Conservation (phyloP, 2,888 invertebrate genomes). For the Unio pictorum region DNA sequence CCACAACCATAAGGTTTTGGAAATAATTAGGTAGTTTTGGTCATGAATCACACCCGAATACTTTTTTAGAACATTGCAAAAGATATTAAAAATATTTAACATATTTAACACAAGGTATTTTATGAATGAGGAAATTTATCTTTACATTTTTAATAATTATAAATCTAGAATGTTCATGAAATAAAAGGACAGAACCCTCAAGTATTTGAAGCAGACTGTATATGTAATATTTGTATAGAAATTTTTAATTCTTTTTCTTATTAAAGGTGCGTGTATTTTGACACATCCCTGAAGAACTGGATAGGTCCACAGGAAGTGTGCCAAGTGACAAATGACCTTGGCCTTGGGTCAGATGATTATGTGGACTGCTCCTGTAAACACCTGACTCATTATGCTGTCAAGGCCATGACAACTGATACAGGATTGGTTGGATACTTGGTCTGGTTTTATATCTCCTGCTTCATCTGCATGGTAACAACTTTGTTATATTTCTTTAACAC, state of each 20-base stretch:
- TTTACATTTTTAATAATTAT: too few relatives aligned
- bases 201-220: neutral
- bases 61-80: too few relatives aligned
- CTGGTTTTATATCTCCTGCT: slow-evolving; percentile 66
- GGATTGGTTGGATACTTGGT: slow-evolving; percentile 61
- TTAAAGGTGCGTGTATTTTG: slow-evolving; percentile 66
- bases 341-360: slow-evolving; percentile 57
- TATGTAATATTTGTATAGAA: neutral
- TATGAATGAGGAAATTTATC: too few relatives aligned
- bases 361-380: slow-evolving; percentile 68
- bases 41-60: too few relatives aligned
- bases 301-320: slow-evolving; percentile 51
- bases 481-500: neutral
- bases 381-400: slow-evolving; percentile 67
- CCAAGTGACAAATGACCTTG: slow-evolving; percentile 60
- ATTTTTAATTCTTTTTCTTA: neutral
- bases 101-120: too few relatives aligned
- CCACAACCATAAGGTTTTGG: too few relatives aligned
- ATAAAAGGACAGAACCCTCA: too few relatives aligned
- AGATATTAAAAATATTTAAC: too few relatives aligned
- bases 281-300: slow-evolving; percentile 54
- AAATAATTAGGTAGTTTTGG: too few relatives aligned
- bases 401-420: slow-evolving; percentile 46
- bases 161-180: too few relatives aligned
- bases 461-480: slow-evolving; percentile 65